Percentiles rank a stretch among this genome's conserved stretches.
Conservation (phyloP, 2,888 invertebrate species). For the Cosmopolites sordidus region DNA sequence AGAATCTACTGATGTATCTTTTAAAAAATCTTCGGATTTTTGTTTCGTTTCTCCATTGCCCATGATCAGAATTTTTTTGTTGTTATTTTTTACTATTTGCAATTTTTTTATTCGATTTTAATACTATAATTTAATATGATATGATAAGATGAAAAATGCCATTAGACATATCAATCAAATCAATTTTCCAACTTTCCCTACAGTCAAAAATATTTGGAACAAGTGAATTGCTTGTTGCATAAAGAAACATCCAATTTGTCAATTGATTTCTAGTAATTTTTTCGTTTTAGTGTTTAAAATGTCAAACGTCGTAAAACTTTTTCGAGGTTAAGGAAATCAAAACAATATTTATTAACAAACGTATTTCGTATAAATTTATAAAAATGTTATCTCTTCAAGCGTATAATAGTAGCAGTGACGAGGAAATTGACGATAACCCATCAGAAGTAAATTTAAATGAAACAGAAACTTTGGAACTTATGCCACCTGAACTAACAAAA, state of each 20-base stretch:
- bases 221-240: no score
- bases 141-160: not conserved
- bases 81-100: not conserved
- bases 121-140: not conserved
- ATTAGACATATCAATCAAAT: no score
- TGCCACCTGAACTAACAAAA: conserved; percentile 51
- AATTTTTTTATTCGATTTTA: not conserved
- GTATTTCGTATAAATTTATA: not conserved
- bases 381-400: conserved; percentile 68
- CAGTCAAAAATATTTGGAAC: no score
- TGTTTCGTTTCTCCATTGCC: conserved; percentile 5
- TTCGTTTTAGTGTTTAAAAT: no score
- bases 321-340: not conserved
- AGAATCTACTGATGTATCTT: conserved; percentile 11
- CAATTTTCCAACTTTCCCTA: no score
- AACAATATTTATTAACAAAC: not conserved
- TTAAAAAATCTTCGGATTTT: conserved; percentile 8
- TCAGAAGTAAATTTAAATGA: not conserved
- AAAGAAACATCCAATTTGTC: no score
- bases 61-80: not conserved
- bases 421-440: conserved; percentile 41
- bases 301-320: no score
- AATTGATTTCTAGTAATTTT: no score
- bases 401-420: conserved; percentile 71
- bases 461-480: conserved; percentile 4